phyloP scores from a whole-genome alignment of 1,140 invertebrate species.

The Drosophila tani region DNA sequence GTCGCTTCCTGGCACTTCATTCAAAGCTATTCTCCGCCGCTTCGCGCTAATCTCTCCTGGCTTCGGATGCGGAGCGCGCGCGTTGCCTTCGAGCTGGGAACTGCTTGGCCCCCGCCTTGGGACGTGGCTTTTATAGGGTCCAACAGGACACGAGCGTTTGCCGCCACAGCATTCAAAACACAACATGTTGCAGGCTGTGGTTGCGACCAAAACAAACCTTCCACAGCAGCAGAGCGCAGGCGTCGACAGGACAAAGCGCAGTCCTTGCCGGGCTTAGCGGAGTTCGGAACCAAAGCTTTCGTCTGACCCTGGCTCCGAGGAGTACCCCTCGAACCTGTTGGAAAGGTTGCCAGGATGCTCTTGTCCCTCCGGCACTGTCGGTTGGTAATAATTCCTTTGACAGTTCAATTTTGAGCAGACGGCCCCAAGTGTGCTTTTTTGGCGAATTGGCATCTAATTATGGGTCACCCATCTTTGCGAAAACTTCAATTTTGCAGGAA shows the following conservation, averaged over 20 bases:
- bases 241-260: slow-evolving; percentile 16
- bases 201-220: slow-evolving; percentile 70
- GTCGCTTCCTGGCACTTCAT: slow-evolving; percentile 13
- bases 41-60: background rate
- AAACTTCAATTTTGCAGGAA: background rate
- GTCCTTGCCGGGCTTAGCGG: slow-evolving; percentile 19
- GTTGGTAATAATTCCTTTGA: slow-evolving; percentile 40
- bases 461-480: background rate
- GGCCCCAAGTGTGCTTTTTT: slow-evolving; percentile 12
- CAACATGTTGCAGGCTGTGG: slow-evolving; percentile 68
- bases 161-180: slow-evolving; percentile 74
- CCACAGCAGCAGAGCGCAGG: slow-evolving; percentile 29
- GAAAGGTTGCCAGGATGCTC: slow-evolving; percentile 7
- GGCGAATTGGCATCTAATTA: slow-evolving; percentile 49
- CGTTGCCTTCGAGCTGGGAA: slow-evolving; percentile 54
- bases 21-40: slow-evolving; percentile 6
- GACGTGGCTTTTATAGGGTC: slow-evolving; percentile 62
- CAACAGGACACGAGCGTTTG: slow-evolving; percentile 41
- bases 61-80: slow-evolving; percentile 42
- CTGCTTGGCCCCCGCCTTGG: slow-evolving; percentile 33
- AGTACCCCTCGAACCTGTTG: slow-evolving; percentile 27
- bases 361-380: slow-evolving; percentile 24
- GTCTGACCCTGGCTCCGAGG: background rate
- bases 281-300: slow-evolving; percentile 58
- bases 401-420: slow-evolving; percentile 53